Conservation (phyloP, 2,113 vertebrate species). For the Melanerpes formicivorus region DNA sequence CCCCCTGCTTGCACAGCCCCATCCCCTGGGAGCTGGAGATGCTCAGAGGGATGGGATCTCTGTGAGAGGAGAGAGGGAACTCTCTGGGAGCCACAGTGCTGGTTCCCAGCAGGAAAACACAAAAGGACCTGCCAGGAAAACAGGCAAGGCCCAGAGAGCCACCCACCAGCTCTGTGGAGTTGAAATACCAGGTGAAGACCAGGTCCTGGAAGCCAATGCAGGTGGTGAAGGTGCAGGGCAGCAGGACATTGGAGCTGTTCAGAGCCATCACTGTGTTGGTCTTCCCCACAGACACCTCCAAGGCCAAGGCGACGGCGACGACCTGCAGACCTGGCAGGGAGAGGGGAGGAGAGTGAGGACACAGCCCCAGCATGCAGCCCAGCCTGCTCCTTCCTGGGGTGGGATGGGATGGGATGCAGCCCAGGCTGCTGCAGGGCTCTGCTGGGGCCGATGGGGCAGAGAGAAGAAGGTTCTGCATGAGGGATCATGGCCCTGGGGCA, state of each 20-base stretch:
- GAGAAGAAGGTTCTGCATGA: fast-evolving
- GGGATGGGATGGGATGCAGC: not conserved
- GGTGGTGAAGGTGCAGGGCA: conserved; percentile 88
- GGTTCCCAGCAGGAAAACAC: not conserved
- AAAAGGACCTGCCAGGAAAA: not conserved
- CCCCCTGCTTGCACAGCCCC: not conserved
- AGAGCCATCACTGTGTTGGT: conserved; percentile 82
- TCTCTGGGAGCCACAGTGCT: fast-evolving
- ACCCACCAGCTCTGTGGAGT: conserved; percentile 58
- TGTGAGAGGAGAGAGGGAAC: not conserved
- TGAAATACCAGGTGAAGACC: conserved; percentile 86
- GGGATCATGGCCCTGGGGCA: not conserved
- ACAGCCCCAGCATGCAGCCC: fast-evolving
- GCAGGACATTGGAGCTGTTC: conserved; percentile 87
- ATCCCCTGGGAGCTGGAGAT: not conserved
- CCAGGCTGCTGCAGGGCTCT: not conserved
- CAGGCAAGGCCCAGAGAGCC: not conserved
- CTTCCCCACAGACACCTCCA: conserved; percentile 92
- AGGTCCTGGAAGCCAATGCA: conserved; percentile 90
- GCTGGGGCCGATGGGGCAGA: not conserved
- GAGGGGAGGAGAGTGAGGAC: not conserved
- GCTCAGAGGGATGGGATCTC: fast-evolving
- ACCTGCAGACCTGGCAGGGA: conserved; percentile 58
- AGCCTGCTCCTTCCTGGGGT: not conserved
- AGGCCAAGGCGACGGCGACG: conserved; percentile 59